Conservation (phyloP, 2,888 invertebrate species). For the Cosmia pyralina region DNA sequence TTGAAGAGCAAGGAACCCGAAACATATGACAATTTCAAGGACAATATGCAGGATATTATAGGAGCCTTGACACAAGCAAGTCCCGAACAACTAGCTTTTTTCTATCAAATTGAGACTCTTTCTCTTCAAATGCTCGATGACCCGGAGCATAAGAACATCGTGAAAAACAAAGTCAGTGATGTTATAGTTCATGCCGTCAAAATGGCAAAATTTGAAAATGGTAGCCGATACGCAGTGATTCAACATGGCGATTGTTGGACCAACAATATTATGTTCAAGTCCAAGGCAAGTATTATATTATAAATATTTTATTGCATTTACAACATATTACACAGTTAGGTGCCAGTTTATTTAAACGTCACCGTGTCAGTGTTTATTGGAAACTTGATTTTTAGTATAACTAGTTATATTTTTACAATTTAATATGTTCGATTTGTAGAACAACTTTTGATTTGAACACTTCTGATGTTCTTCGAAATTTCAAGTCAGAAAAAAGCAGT, state of each 20-base stretch:
- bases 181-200: conserved; percentile 27
- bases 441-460: not conserved
- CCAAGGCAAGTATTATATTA: conserved; percentile 63
- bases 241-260: conserved; percentile 78
- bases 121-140: conserved; percentile 59
- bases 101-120: conserved; percentile 52
- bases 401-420: too few relatives aligned
- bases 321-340: not conserved
- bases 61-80: not conserved
- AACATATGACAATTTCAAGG: conserved; percentile 57
- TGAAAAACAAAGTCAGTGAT: conserved; percentile 57
- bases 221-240: conserved; percentile 68
- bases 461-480: not conserved
- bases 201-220: conserved; percentile 12
- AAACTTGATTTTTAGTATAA: not conserved
- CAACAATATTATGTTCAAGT: conserved; percentile 75
- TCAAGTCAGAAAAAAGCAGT: too few relatives aligned
- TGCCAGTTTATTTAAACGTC: not conserved
- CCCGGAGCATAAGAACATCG: conserved; percentile 60
- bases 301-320: not conserved
- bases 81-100: conserved; percentile 11
- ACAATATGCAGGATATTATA: conserved; percentile 62
- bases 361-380: too few relatives aligned
- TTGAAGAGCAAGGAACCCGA: conserved; percentile 72
- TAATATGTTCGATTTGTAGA: too few relatives aligned